Evolutionary conservation across 2,113 vertebrate species (phyloP), one percentile per base, ranked within the genome.

Genomic region (Cheilinus undulatus): DNA sequence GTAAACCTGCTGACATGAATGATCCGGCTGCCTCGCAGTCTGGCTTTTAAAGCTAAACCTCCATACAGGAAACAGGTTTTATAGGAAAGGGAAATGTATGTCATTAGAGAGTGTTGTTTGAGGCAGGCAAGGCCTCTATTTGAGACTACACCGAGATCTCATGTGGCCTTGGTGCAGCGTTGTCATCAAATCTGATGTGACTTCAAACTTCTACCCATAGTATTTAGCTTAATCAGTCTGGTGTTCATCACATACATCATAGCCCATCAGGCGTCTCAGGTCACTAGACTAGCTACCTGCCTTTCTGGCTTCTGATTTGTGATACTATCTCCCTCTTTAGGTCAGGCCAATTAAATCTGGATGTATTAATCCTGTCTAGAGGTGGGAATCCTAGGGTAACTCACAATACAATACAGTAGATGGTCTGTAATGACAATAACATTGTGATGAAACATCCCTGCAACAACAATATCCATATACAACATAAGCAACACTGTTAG

Each of bases 1-100:
- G 45, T 88, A 90, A 90, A 90, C 79, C 78, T 85, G 27, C 53
- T 70, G 82, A 84, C 80, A 73, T 36, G 20, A 1, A 57, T 26
- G 40, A 82, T 64, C 51, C 64, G 22, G 12, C 36, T 22, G 62
- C 71, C 40, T 56, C 7, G 17, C 40, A 36, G 49, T 46, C 42
- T 63, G 51, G 24, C 49, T 80, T 85, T 78, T 73, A 71, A 65
- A 76, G 43, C 63, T 54, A 46, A 46, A 60, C 43, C 61, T 62
- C 7, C 64, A 52, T 38, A 42, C 40, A 36, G 34, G 34, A 36
- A 36, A 36, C 13, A 24, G 17, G 26, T 58, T 83, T 88, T 77
- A 83, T 69, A 36, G 28, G 34, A 56, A 19, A 64, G 26, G 61
- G 24, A 76, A 78, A 73, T 43, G 49, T 72, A 40, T 13, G 48